phyloP scores from a whole-genome alignment of 2,888 invertebrate species.

The Apomyelois bistriatella region DNA sequence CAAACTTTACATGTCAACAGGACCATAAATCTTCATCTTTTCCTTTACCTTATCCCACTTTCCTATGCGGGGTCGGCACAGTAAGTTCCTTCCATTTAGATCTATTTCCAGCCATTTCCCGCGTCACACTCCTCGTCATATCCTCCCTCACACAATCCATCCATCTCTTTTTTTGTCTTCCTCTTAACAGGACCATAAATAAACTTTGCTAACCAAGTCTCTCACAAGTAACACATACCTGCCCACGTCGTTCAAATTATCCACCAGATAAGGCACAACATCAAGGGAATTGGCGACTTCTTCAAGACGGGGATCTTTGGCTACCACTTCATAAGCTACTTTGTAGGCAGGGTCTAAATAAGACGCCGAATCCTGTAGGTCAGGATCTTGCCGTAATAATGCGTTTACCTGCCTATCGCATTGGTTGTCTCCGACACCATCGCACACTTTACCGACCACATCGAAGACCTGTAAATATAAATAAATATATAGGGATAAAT shows the following conservation, averaged over 20 bases:
- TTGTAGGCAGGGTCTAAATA: not conserved
- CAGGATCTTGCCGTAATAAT: not conserved
- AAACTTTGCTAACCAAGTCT: not conserved
- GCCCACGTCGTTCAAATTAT: not conserved
- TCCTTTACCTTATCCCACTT: too few species aligned
- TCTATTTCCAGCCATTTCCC: too few species aligned
- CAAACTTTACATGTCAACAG: too few species aligned
- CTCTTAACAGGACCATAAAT: too few species aligned
- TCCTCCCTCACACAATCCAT: too few species aligned
- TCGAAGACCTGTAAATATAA: not conserved
- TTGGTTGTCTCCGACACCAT: not conserved
- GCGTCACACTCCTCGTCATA: too few species aligned
- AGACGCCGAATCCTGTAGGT: not conserved
- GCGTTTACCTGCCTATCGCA: not conserved
- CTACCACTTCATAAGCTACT: not conserved
- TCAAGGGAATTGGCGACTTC: not conserved
- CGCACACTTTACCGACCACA: not conserved
- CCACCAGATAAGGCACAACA: not conserved
- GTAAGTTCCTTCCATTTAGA: too few species aligned
- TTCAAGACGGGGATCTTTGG: not conserved
- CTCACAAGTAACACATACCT: not conserved
- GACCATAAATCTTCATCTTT: too few species aligned
- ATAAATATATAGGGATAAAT: too few species aligned
- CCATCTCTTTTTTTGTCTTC: too few species aligned
- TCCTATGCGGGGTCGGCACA: too few species aligned